Conservation (phyloP, 2,113 vertebrate genomes). For the Orientallactaga bullata region DNA sequence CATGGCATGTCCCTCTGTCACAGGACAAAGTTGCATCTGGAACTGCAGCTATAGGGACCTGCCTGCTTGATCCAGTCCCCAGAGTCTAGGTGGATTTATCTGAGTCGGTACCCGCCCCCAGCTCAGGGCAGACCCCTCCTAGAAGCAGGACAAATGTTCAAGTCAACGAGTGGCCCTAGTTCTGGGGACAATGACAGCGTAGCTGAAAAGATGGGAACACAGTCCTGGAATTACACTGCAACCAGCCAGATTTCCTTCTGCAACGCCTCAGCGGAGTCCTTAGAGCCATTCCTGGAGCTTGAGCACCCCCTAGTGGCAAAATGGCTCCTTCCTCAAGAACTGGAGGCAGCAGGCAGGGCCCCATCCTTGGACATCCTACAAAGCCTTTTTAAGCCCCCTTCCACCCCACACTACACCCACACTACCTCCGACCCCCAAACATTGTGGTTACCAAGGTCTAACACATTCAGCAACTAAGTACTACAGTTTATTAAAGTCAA, state of each 20-base stretch:
- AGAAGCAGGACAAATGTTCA: not conserved
- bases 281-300: not conserved
- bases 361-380: too few species aligned
- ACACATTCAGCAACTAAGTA: not conserved
- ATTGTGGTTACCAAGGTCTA: not conserved
- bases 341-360: not conserved
- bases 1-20: not conserved
- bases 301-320: slow-evolving; percentile 24
- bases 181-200: not conserved
- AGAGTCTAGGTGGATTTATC: not conserved
- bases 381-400: too few species aligned
- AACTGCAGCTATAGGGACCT: not conserved
- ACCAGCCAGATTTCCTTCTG: not conserved
- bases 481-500: not conserved
- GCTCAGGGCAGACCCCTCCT: not conserved
- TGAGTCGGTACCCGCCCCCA: not conserved
- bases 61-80: not conserved
- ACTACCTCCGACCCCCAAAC: too few species aligned
- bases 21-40: not conserved
- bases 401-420: too few species aligned
- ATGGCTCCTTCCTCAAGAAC: not conserved
- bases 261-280: rapidly evolving
- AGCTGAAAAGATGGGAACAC: not conserved
- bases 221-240: not conserved
- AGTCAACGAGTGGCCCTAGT: not conserved